These are phyloP conservation scores for Gopherus evgoodei DNA, from an alignment of 2,113 vertebrate species.

Conservation along the genomic window DNA sequence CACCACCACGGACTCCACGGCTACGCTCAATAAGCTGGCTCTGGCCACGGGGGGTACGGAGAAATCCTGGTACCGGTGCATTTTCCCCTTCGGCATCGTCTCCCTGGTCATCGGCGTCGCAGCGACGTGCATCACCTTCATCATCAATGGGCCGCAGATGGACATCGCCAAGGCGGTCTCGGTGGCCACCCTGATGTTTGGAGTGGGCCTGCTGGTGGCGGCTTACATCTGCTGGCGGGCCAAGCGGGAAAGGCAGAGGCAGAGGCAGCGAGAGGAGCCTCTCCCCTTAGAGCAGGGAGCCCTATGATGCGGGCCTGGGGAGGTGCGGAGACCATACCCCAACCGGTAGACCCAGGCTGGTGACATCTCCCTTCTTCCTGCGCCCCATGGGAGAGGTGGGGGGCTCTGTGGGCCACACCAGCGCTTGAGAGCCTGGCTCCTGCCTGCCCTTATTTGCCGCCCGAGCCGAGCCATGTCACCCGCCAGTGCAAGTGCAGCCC, in stretches of 20 bases:
- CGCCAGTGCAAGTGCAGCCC: not conserved
- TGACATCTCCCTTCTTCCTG: not conserved
- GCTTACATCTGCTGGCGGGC: constrained; percentile 89
- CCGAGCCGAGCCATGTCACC: not conserved
- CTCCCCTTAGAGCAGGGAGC: constrained; percentile 86
- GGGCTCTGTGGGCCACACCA: not conserved
- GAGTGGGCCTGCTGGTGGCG: constrained; percentile 83
- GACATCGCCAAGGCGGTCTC: constrained; percentile 88
- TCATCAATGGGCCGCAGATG: constrained; percentile 88
- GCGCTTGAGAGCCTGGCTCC: not conserved
- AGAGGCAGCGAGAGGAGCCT: constrained; percentile 80
- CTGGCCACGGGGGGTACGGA: constrained; percentile 90
- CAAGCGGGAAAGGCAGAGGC: constrained; percentile 82
- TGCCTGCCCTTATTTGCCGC: not conserved
- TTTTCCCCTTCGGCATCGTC: constrained; percentile 93
- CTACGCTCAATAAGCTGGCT: constrained; percentile 86
- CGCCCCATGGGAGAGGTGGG: not conserved
- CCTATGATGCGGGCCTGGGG: constrained; percentile 73
- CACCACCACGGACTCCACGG: constrained; percentile 81
- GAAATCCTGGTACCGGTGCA: constrained; percentile 93
- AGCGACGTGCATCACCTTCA: constrained; percentile 91
- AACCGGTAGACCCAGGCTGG: not conserved
- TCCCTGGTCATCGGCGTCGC: constrained; percentile 89
- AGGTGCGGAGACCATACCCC: constrained; percentile 1
- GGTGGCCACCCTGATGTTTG: constrained; percentile 84